Evolutionary conservation across 2,797 vertebrate genomes (phyloP).

Genomic region (Scleropages formosus): DNA sequence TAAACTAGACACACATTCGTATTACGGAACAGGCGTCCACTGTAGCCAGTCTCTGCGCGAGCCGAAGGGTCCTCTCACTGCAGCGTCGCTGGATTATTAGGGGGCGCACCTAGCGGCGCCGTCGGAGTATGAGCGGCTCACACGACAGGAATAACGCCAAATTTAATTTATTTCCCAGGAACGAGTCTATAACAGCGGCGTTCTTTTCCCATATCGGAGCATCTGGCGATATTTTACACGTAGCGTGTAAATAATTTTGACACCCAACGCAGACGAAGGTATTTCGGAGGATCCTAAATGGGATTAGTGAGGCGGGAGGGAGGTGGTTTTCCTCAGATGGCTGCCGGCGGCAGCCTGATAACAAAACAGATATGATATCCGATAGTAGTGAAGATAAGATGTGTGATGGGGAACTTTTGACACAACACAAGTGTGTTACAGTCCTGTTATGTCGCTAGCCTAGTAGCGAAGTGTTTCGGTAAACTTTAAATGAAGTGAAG

Average conservation of each 20-base stretch:
- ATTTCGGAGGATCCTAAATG: slow-evolving; percentile 18
- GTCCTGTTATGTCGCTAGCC: too few relatives aligned
- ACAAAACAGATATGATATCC: too few relatives aligned
- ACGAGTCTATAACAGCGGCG: background rate
- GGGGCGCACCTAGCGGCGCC: slow-evolving; percentile 19
- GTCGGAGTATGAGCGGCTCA: slow-evolving; percentile 9
- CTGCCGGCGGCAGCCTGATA: too few relatives aligned
- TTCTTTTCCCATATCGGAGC: background rate
- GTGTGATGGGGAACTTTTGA: too few relatives aligned
- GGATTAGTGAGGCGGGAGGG: slow-evolving; percentile 37
- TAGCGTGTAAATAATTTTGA: slow-evolving; percentile 14
- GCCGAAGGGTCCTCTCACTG: slow-evolving; percentile 42
- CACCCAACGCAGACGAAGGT: background rate
- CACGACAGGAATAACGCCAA: background rate
- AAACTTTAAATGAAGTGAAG: too few relatives aligned
- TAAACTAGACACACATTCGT: background rate
- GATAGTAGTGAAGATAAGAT: too few relatives aligned
- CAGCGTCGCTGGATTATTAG: slow-evolving; percentile 31
- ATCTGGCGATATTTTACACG: background rate
- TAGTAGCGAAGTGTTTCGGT: too few relatives aligned
- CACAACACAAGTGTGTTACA: too few relatives aligned
- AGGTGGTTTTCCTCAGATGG: background rate
- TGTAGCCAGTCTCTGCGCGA: slow-evolving; percentile 25
- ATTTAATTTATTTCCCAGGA: background rate
- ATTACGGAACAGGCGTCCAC: slow-evolving; percentile 44